Base-by-base conservation (phyloP, 1,140 invertebrate genomes). In the Pseudomyrmex flavicornis region DNA sequence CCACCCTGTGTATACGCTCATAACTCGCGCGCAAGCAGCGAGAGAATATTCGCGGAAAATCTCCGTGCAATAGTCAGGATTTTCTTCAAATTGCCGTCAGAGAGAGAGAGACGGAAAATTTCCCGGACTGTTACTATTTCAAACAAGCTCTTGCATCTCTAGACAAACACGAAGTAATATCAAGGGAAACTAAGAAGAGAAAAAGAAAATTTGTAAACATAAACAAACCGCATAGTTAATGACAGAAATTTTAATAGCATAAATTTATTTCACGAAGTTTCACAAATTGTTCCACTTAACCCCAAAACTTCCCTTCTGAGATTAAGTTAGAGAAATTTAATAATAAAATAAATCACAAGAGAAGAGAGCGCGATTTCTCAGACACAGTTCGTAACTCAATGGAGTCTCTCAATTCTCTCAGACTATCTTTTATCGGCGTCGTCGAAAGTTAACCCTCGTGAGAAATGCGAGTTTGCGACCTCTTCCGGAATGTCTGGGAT, bases 11-110 rank as follows among this genome's bases (percentile, higher is more conserved):
- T 70, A 61, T 20, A 15, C 26, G 26, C 48, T 44, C 20, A 17
- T 59, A 69, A 80, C 20, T 70, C 44, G 65, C 20, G 65, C 20
- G 12, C 63, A 58, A 62, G 15, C 50, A 15, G 26, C 50, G 20
- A 35, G n/a, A 17, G 2, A 76, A 80, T 80, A 80, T 80, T 68
- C 76, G 26, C 44, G 20, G 44, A 48, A 80, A 80, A 80, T 80
- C 66, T 80, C 20, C 44, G 54, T 59, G 20, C 54, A 66, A 80
- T 80, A 50, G 54, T 70, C 54, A 13, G 66, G 54, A 80, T 80
- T 80, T 80, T 61, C 76, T 70, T 80, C 44, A 80, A 80, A 80
- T 70, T 80, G 52, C 54, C 44, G 10, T 70, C 76, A 68, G 13
- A 63, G 13, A 46, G 61, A 74, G n/a, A 76, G 52, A 50, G 72